Percentiles rank a stretch among this genome's conserved stretches.
Evolutionary conservation across 2,113 vertebrate genomes (phyloP).

Genomic region (Leptocoma aspasia): DNA sequence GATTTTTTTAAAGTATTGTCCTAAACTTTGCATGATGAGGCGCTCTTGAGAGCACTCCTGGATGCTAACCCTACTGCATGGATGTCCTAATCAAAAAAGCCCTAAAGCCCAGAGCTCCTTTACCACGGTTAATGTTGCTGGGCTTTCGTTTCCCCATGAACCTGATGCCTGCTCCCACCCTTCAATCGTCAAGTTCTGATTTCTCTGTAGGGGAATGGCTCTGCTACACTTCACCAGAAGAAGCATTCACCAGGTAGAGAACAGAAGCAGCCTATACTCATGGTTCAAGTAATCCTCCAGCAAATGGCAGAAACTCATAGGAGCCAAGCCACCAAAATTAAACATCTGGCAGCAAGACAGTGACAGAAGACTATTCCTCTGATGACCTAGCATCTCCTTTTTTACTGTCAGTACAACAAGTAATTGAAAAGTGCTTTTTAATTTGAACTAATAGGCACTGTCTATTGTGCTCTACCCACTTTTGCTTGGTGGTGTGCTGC

Average conservation of each 20-base stretch:
- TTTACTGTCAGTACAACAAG: not conserved
- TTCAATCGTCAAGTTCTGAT: not conserved
- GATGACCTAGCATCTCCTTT: not conserved
- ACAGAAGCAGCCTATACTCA: not conserved
- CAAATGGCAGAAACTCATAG: not conserved
- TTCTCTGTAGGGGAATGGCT: not conserved
- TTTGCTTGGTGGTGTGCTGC: not conserved
- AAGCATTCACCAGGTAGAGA: not conserved
- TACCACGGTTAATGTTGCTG: not conserved
- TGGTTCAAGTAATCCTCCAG: not conserved
- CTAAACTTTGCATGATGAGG: not conserved
- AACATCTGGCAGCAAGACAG: not conserved
- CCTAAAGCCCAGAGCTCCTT: not conserved
- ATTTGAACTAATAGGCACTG: not conserved
- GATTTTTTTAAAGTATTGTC: not conserved
- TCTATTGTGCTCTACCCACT: not conserved
- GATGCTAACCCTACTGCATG: fast-evolving
- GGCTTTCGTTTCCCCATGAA: not conserved
- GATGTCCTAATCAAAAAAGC: not conserved
- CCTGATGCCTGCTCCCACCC: not conserved
- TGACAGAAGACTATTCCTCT: not conserved
- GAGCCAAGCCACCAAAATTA: not conserved
- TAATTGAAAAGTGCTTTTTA: not conserved
- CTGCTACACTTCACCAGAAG: not conserved
- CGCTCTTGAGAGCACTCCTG: fast-evolving